These are phyloP conservation scores for Drosophila crucigera DNA, from an alignment of 2,888 invertebrate genomes.

Conservation along the genomic window DNA sequence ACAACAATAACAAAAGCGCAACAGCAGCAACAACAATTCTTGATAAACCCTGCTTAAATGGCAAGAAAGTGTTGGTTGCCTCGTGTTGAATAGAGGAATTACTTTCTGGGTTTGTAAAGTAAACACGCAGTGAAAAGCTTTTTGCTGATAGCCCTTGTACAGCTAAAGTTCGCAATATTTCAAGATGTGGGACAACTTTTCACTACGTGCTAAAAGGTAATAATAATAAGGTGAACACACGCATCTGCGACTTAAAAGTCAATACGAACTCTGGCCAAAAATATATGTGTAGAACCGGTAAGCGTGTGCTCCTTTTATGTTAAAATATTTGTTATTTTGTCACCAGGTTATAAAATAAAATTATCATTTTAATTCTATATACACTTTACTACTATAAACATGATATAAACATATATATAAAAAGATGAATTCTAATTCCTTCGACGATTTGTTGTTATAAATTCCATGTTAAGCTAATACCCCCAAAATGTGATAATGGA, in stretches of 20 bases:
- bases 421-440: background rate
- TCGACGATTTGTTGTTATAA: background rate
- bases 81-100: conserved; percentile 11
- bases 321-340: background rate
- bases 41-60: conserved; percentile 34
- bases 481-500: background rate
- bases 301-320: background rate
- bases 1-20: background rate
- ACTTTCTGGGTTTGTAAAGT: conserved; percentile 1
- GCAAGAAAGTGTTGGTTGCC: conserved; percentile 23
- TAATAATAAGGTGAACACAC: background rate
- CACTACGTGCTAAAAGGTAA: background rate
- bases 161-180: background rate
- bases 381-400: background rate
- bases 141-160: background rate
- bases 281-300: background rate
- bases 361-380: background rate
- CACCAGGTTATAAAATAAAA: background rate
- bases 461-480: background rate
- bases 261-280: background rate
- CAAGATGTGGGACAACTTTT: background rate
- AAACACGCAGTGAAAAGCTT: background rate
- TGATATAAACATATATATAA: background rate
- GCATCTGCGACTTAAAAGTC: background rate
- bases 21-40: conserved; percentile 2